Evolutionary conservation across 2,113 vertebrate species (phyloP).

Genomic region (Polyodon spathula): DNA sequence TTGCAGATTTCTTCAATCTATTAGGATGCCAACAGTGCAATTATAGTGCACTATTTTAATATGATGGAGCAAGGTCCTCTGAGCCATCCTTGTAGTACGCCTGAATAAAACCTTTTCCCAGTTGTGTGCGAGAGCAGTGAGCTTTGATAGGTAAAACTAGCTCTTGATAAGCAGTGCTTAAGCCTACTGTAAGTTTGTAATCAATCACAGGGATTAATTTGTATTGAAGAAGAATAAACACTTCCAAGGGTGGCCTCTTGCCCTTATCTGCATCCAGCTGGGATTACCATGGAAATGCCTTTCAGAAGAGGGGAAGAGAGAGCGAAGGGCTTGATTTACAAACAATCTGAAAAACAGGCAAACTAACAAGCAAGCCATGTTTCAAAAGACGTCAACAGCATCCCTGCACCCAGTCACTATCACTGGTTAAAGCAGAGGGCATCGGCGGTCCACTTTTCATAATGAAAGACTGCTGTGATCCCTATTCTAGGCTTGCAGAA

Average conservation of each 20-base stretch:
- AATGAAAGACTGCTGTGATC: too few relatives aligned
- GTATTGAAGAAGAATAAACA: constrained; percentile 46
- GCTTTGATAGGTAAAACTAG: constrained; percentile 41
- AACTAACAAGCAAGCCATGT: too few relatives aligned
- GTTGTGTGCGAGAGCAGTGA: constrained; percentile 11
- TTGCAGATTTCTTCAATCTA: too few relatives aligned
- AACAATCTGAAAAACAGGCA: constrained; percentile 19
- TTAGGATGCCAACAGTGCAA: too few relatives aligned
- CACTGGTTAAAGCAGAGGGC: too few relatives aligned
- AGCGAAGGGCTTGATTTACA: constrained; percentile 3
- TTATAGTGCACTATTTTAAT: too few relatives aligned
- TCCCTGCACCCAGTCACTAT: too few relatives aligned
- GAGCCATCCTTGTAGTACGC: constrained; percentile 14
- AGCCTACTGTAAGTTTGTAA: constrained; percentile 57
- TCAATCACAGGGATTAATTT: constrained; percentile 64
- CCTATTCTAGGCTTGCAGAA: too few relatives aligned
- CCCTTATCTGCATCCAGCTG: constrained; percentile 51
- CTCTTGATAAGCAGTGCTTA: constrained; percentile 51
- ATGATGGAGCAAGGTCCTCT: too few relatives aligned
- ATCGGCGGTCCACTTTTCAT: too few relatives aligned
- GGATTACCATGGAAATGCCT: constrained; percentile 46
- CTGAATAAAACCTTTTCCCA: constrained; percentile 4
- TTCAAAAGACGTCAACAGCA: too few relatives aligned
- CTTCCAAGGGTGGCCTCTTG: constrained; percentile 33
- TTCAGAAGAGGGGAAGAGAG: constrained; percentile 20